Percentiles rank a stretch among this genome's conserved stretches.
Evolutionary conservation across 2,113 vertebrate genomes (phyloP).

Genomic region (Aptenodytes patagonicus): DNA sequence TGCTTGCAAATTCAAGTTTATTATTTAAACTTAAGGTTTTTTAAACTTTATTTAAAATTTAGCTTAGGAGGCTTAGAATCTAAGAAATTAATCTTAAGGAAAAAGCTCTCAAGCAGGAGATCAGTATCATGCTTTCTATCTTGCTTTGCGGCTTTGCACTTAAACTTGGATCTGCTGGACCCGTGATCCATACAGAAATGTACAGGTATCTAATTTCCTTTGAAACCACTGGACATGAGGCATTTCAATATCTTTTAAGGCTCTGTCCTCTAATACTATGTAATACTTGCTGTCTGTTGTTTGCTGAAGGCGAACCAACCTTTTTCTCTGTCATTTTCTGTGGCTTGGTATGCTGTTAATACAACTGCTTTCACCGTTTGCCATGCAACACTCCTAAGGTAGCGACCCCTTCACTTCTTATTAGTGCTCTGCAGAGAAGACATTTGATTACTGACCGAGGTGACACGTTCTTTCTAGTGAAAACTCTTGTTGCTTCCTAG

Average conservation of each 20-base stretch:
- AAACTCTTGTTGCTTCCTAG: background rate
- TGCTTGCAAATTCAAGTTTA: background rate
- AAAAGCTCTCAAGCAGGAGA: background rate
- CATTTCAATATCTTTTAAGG: background rate
- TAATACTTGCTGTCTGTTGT: background rate
- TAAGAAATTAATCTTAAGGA: background rate
- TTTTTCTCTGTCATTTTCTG: background rate
- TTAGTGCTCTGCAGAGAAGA: background rate
- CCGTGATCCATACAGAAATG: background rate
- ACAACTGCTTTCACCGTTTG: background rate
- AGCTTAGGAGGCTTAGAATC: background rate
- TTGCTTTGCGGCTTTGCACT: background rate
- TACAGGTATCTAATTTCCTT: background rate
- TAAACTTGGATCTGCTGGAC: background rate
- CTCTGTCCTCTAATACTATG: background rate
- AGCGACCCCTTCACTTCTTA: fast-evolving
- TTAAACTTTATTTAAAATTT: background rate
- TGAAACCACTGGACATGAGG: background rate
- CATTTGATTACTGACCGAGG: background rate
- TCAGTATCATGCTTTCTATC: background rate
- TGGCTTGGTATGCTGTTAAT: background rate
- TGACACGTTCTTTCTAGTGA: background rate
- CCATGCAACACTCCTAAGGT: background rate
- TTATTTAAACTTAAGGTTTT: background rate
- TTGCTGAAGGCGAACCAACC: background rate